Evolutionary conservation across 2,113 vertebrate genomes (phyloP).

Genomic region (Centrocercus urophasianus): DNA sequence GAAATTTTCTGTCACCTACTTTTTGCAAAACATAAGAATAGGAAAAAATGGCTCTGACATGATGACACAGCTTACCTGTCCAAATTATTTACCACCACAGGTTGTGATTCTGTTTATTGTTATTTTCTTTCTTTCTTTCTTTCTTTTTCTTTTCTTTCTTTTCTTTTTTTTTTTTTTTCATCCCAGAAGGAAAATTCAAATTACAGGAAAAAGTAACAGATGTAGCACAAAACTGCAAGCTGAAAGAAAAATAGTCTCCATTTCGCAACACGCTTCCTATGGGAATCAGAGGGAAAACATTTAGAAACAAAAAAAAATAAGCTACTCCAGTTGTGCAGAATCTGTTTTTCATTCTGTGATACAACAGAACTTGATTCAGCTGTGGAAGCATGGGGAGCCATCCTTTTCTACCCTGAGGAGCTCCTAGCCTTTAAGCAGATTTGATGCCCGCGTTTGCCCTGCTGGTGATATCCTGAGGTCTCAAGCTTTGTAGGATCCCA

Average conservation of each 20-base stretch:
- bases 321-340: neutral
- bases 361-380: neutral
- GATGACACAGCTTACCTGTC: neutral
- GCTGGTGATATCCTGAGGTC: neutral
- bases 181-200: neutral
- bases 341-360: neutral
- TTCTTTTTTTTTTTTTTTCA: neutral
- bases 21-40: neutral
- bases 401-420: neutral
- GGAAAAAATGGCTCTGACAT: neutral
- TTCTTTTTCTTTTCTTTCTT: neutral
- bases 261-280: neutral
- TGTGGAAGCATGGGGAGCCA: neutral
- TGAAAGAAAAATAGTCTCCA: neutral
- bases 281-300: neutral
- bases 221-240: rapidly evolving
- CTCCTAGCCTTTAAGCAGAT: neutral
- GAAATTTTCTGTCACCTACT: neutral
- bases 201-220: neutral
- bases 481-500: neutral
- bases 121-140: neutral
- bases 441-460: neutral
- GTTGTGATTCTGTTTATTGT: neutral
- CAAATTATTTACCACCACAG: neutral
- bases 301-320: neutral